Base-by-base conservation (phyloP, 2,888 invertebrate species). In the Lycaena phlaeas region DNA sequence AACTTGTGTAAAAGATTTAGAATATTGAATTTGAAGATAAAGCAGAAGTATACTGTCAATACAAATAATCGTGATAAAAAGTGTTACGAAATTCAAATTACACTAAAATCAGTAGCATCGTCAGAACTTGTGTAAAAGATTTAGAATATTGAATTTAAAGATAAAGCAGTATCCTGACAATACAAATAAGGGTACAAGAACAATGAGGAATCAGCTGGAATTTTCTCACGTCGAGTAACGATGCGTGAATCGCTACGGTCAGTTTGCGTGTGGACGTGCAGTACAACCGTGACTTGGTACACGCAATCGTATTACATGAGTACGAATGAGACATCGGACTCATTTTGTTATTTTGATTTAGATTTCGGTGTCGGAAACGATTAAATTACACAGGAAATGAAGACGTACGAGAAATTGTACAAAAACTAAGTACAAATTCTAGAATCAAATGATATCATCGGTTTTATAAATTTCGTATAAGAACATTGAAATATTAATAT, bases 181-280 rank as follows among this genome's bases (percentile, higher is more conserved):
- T 59, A 62, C 55, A 64, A 64, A 70, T 58, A 63, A 65, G 70
- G 65, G 67, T 61, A 62, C 47, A 63, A 66, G 61, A 73, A 76
- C 75, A 78, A 77, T 73, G 68, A 62, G 53, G 55, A 62, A 55
- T 57, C 53, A 61, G 60, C 60, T 59, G 64, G 64, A 68, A 65
- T 72, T 59, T 77, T 82, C 82, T 68, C 82, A 84, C 82, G 78
- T 54, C 48, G 61, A 52, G 64, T 71, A 65, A 50, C 78, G 73
- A 68, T 68, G 78, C 82, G 71, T 74, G 50, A 55, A 57, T 50
- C 61, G 68, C 68, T 64, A 76, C 71, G 79, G 74, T 73, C 68
- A 72, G 72, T 69, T 74, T 67, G 60, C 60, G 62, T 61, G 59
- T 58, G 55, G 57, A 63, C 62, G 63, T 66, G 57, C 57, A 41